These are phyloP conservation scores for Dynastes tityus DNA, from an alignment of 2,888 invertebrate species.

Conservation along the genomic window DNA sequence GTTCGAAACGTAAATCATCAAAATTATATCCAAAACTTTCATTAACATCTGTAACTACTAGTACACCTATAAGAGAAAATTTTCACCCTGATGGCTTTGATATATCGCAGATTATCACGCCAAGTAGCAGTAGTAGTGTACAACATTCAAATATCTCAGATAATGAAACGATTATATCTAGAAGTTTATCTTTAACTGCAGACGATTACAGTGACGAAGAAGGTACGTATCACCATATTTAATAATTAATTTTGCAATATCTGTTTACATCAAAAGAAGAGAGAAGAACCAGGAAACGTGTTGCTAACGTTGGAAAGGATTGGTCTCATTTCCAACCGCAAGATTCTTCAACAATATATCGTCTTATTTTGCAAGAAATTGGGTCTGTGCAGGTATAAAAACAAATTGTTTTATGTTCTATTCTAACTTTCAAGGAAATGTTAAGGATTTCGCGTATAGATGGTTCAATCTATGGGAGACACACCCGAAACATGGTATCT, in stretches of 20 bases:
- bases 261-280: neutral
- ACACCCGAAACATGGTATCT: neutral
- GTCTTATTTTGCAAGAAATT: neutral
- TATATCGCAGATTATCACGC: neutral
- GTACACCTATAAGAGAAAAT: conserved; percentile 14
- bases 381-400: neutral
- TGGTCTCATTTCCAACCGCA: conserved; percentile 22
- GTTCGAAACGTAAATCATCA: neutral
- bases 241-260: neutral
- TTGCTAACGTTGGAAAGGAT: conserved; percentile 39
- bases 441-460: conserved; percentile 8
- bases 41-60: neutral
- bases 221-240: neutral
- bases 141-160: neutral
- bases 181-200: neutral
- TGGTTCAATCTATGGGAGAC: conserved; percentile 26
- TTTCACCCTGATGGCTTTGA: neutral
- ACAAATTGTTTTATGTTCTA: neutral
- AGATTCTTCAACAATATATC: conserved; percentile 18
- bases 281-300: neutral
- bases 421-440: neutral
- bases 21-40: conserved; percentile 19
- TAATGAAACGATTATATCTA: neutral
- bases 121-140: neutral
- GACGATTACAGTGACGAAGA: neutral